Percentiles rank a stretch among this genome's conserved stretches.
Conservation (phyloP, 2,113 vertebrate genomes). For the Mirounga angustirostris region DNA sequence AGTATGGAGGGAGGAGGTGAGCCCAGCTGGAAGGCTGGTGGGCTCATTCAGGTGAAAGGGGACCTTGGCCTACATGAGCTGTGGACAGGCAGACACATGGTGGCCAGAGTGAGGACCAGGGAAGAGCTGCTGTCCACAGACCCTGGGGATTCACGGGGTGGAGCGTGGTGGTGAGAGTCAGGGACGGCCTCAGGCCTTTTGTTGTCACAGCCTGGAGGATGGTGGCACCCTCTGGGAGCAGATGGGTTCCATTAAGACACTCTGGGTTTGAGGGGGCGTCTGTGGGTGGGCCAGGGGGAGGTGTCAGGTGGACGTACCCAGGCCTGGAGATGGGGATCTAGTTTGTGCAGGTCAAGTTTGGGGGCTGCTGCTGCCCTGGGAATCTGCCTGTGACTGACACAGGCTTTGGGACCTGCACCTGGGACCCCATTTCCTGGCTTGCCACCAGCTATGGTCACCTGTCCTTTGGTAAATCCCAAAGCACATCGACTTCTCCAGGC, state of each 20-base stretch:
- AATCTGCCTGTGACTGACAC: neutral
- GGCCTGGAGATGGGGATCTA: neutral
- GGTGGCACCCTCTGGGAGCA: neutral
- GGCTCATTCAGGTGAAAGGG: neutral
- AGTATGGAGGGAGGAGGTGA: neutral
- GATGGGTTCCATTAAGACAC: neutral
- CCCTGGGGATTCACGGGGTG: neutral
- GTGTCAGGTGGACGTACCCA: neutral
- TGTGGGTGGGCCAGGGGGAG: neutral
- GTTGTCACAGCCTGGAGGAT: neutral
- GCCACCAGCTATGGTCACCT: neutral
- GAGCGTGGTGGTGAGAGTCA: neutral
- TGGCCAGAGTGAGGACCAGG: neutral
- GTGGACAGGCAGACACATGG: neutral
- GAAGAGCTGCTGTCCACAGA: neutral
- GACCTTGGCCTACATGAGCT: neutral
- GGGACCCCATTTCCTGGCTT: neutral
- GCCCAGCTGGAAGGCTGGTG: neutral
- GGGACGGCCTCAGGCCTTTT: neutral
- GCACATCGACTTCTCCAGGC: neutral
- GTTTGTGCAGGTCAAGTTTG: neutral
- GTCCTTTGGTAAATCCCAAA: neutral
- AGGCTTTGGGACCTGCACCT: neutral
- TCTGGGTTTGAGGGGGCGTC: neutral
- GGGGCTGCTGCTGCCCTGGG: neutral